Base-by-base conservation (phyloP, 2,113 vertebrate species). In the Cricetomys ansorgei region DNA sequence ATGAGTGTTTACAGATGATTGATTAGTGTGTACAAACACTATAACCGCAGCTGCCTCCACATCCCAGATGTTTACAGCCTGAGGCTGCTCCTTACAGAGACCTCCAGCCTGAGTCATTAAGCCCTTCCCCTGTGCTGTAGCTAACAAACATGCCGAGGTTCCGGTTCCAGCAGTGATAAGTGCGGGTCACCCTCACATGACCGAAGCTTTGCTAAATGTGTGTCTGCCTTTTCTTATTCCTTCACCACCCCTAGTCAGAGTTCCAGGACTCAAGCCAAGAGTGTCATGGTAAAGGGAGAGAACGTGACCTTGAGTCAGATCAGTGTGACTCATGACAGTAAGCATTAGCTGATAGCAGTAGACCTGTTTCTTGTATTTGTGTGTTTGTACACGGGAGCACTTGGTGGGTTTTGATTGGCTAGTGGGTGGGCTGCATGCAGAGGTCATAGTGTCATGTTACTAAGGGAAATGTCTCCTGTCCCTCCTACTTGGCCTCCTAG, bases 381-480 rank as follows among this genome's bases (percentile, higher is more conserved):
- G 1, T 17, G 31, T 40, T 83, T 10, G 15, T 64, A 29, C 40
- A 31, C 34, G 19, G 0, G 29, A 59, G 37, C 48, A 0, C 77
- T 55, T n/a, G 45, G 4, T 48, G 53, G 72, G 45, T 50, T 45
- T 62, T 92, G 79, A 27, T 13, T 45, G 45, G 34, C 64, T 65
- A 1, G 13, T 4, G 50, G 89, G 65, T 0, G 13, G 12, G 37
- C 8, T 59, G 9, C 0, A 7, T 0, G 10, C 25, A 37, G 45
- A 81, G 3, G 12, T 45, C 29, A 92, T 73, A 45, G 10, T 1
- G 9, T 77, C 67, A 7, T 0, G 27, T 48, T 34, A 15, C 10
- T 57, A 25, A 17, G 48, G 2, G 23, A 29, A 29, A 45, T 12
- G 11, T 59, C 25, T 31, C 40, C 1, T 29, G 11, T 8, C 25